phyloP scores from a whole-genome alignment of 2,888 invertebrate species.

The Drosophila silvestris region DNA sequence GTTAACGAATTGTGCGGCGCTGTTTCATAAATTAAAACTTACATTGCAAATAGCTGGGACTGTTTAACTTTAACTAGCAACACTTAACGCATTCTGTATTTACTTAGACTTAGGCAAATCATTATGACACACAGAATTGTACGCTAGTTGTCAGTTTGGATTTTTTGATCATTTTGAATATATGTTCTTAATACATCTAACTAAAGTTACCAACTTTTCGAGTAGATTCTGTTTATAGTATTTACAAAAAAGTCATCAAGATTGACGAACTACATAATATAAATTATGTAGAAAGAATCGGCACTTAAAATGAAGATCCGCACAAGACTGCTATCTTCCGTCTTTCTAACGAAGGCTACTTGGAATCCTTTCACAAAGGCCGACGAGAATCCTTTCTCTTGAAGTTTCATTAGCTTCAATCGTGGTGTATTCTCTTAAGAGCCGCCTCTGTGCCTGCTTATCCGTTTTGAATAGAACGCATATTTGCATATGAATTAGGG shows the following conservation, averaged over 20 bases:
- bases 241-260: too few species aligned
- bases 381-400: background rate
- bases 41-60: conserved; percentile 18
- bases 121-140: background rate
- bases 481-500: background rate
- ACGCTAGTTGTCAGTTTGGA: background rate
- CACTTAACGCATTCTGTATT: conserved; percentile 48
- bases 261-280: background rate
- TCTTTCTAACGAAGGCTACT: background rate
- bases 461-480: background rate
- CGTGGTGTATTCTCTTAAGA: background rate
- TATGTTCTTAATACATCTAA: background rate
- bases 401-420: background rate
- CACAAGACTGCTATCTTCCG: background rate
- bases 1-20: background rate
- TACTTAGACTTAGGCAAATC: background rate
- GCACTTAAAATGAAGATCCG: background rate
- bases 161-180: background rate
- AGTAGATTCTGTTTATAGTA: background rate
- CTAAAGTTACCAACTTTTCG: background rate
- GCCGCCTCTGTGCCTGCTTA: background rate
- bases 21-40: conserved; percentile 24
- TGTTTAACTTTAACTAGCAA: conserved; percentile 29
- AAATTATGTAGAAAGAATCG: background rate
- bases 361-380: background rate